A percentile compares a stretch with the other conserved stretches of the same genome.
Conservation (phyloP, 2,113 vertebrate genomes). For the Monarcha castaneiventris region DNA sequence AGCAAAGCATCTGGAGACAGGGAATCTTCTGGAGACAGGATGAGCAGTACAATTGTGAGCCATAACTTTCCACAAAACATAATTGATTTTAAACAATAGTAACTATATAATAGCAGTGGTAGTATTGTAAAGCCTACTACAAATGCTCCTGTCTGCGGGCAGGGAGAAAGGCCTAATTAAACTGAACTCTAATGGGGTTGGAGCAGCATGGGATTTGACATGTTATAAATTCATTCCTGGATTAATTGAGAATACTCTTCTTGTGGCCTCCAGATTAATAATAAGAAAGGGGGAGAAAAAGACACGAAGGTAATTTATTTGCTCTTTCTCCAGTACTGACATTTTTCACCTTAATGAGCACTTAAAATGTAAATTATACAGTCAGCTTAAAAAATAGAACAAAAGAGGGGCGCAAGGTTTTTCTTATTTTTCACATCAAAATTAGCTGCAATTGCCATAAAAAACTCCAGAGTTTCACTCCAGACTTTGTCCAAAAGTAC, state of each 20-base stretch:
- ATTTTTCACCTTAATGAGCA: slow-evolving; percentile 66
- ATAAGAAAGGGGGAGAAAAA: neutral
- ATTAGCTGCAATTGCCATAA: slow-evolving; percentile 13
- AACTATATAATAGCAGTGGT: neutral
- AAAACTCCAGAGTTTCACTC: neutral
- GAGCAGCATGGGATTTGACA: slow-evolving; percentile 29
- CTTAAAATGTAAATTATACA: slow-evolving; percentile 68
- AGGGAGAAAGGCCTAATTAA: slow-evolving; percentile 29
- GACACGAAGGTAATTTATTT: slow-evolving; percentile 55
- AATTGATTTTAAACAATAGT: slow-evolving; percentile 35
- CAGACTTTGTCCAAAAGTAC: neutral
- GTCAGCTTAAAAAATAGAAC: slow-evolving; percentile 49
- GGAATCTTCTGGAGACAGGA: neutral
- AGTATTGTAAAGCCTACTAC: neutral
- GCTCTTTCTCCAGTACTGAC: slow-evolving; percentile 20
- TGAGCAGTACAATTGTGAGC: neutral
- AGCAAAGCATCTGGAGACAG: neutral
- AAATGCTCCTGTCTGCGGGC: neutral
- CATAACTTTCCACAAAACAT: neutral
- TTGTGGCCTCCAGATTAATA: slow-evolving; percentile 14
- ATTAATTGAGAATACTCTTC: slow-evolving; percentile 27
- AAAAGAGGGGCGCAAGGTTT: neutral
- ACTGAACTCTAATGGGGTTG: neutral
- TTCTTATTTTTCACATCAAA: slow-evolving; percentile 15
- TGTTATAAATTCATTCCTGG: slow-evolving; percentile 34